A percentile compares a stretch with the other conserved stretches of the same genome.
Evolutionary conservation across 2,888 invertebrate species (phyloP).

Genomic region (Agrochola litura): DNA sequence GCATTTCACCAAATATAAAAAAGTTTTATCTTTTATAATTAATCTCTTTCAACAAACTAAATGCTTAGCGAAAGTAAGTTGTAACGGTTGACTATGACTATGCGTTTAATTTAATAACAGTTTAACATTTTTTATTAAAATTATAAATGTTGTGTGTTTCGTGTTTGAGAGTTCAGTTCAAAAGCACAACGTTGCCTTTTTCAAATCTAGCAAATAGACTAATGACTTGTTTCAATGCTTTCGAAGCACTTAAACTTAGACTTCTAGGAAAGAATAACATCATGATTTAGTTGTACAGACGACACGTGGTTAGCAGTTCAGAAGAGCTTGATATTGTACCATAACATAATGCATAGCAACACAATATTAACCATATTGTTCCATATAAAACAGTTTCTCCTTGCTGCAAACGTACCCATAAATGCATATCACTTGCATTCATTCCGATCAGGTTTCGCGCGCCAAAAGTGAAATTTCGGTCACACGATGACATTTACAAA

Average conservation of each 20-base stretch:
- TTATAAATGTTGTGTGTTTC: not conserved
- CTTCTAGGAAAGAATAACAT: not conserved
- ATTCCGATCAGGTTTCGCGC: conserved; percentile 20
- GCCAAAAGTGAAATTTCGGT: conserved; percentile 48
- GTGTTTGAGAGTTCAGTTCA: not conserved
- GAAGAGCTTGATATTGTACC: no score
- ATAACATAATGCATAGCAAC: not conserved
- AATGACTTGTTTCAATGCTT: not conserved
- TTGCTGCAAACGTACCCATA: not conserved
- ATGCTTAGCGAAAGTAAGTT: conserved; percentile 12
- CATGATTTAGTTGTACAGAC: not conserved
- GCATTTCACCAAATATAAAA: not conserved
- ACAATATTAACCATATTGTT: not conserved
- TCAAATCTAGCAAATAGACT: not conserved
- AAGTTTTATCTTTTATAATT: not conserved
- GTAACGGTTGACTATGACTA: not conserved
- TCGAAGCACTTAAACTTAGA: not conserved
- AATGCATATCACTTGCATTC: not conserved
- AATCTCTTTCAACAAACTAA: not conserved
- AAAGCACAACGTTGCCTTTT: not conserved
- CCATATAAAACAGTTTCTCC: not conserved
- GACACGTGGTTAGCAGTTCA: not conserved
- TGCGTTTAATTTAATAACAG: not conserved
- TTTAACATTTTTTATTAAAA: not conserved
- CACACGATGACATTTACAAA: conserved; percentile 1